Evolutionary conservation across 2,113 vertebrate genomes (phyloP), one percentile per base, ranked within the genome.

Genomic region (Diadophis punctatus): DNA sequence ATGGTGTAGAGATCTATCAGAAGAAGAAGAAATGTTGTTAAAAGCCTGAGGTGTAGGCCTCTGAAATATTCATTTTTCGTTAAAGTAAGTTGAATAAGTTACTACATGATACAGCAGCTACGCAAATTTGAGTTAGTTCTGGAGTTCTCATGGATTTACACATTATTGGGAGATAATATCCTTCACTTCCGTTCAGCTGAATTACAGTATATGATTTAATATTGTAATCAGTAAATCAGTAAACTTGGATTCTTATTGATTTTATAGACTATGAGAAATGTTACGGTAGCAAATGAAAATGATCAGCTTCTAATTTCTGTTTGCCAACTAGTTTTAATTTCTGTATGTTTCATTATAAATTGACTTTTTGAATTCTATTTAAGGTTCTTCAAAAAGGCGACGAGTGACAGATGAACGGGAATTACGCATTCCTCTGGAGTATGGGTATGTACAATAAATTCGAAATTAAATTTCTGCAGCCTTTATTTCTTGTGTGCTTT

Each of bases 401-500:
- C 97, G 98, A 97, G 97, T 99, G 74, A 97, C 98, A 9, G 98
- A 99, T 95, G 99, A 99, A 86, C 97, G 95, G 63, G 98, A 98
- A 92, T 97, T 99, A 49, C 98, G 96, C 86, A 95, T 98, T 93
- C 99, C 99, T 96, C 98, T 99, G 0, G 98, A 98, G 92, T 98
- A 98, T 43, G 98, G 99, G 99, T 99, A 97, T 84, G 98, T 95
- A 94, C 51, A 60, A 16, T 30, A 7, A 49, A 0, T 49, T 22
- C 48, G 91, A 20, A 88, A 20, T 94, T 84, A 93, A 51, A 88
- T 90, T 93, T 94, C 94, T 14, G 88, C 80, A 94, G 84, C 52
- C n/a, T 91, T 1, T 93, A 23, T 43, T 39, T 92, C 2, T n/a
- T 80, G 74, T 30, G 30, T 90, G 56, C 23, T 88, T 52, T n/a